Evolutionary conservation across 2,113 vertebrate species (phyloP).

Genomic region (Panurus biarmicus): DNA sequence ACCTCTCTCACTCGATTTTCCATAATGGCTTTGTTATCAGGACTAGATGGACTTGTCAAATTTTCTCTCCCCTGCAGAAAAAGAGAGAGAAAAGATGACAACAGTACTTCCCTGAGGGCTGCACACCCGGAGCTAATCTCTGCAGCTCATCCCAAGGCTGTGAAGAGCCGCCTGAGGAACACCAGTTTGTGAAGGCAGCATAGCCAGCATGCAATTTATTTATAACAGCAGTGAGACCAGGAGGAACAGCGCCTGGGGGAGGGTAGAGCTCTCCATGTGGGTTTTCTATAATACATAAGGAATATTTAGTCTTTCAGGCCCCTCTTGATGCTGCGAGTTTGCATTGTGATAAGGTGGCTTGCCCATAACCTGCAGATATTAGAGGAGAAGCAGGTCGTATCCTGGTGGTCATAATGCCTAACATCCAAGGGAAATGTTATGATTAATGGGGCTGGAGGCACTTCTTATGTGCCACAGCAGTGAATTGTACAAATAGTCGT

Average conservation of each 20-base stretch:
- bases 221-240: neutral
- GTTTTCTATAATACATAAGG: neutral
- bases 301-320: neutral
- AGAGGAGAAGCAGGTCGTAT: neutral
- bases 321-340: neutral
- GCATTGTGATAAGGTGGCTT: neutral
- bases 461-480: neutral
- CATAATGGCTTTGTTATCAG: neutral
- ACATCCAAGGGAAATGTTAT: neutral
- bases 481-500: neutral
- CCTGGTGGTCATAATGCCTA: neutral
- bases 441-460: neutral
- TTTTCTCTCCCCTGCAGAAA: neutral
- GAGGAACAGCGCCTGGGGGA: neutral
- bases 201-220: neutral
- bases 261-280: neutral
- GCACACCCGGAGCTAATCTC: neutral
- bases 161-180: neutral
- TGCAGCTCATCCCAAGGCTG: neutral
- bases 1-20: neutral
- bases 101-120: neutral
- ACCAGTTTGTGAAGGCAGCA: neutral
- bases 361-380: neutral
- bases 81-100: neutral
- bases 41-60: neutral